phyloP scores from a whole-genome alignment of 2,113 vertebrate genomes.

The Myxocyprinus asiaticus region DNA sequence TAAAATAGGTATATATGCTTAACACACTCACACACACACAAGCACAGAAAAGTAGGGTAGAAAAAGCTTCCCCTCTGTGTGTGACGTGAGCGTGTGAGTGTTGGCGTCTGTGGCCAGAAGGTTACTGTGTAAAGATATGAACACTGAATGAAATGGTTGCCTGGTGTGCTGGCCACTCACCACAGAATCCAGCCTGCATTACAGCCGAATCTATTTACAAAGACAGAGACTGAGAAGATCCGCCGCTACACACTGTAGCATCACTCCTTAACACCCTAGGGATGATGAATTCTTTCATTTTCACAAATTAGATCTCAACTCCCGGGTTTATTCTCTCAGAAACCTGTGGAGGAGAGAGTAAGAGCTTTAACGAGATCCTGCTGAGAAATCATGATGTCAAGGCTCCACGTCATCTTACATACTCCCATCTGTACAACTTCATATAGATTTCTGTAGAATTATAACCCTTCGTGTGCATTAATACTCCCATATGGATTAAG shows the following conservation, averaged over 20 bases:
- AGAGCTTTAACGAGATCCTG: conserved; percentile 28
- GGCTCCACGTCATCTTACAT: background rate
- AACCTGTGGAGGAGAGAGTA: conserved; percentile 18
- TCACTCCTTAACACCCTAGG: background rate
- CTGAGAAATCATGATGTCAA: background rate
- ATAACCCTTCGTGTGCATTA: background rate
- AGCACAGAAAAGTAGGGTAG: conserved; percentile 18
- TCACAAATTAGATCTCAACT: conserved; percentile 39
- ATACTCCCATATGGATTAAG: conserved; percentile 32
- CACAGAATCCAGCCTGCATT: conserved; percentile 7
- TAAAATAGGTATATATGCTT: background rate
- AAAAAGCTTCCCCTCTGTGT: background rate
- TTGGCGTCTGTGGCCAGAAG: conserved; percentile 1
- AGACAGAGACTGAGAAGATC: conserved; percentile 51
- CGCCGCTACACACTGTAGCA: conserved; percentile 4
- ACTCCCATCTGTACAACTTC: background rate
- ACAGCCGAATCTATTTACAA: conserved; percentile 64
- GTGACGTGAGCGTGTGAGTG: conserved; percentile 14
- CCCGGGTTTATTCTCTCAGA: conserved; percentile 21
- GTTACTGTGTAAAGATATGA: conserved; percentile 24
- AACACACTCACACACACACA: background rate
- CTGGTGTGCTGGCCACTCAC: background rate
- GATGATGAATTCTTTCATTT: conserved; percentile 71
- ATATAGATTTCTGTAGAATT: conserved; percentile 21
- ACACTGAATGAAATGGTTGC: background rate